A percentile compares a stretch with the other conserved stretches of the same genome.
These are phyloP conservation scores for Drosophila bunnanda DNA, from an alignment of 2,888 invertebrate genomes.

Conservation along the genomic window DNA sequence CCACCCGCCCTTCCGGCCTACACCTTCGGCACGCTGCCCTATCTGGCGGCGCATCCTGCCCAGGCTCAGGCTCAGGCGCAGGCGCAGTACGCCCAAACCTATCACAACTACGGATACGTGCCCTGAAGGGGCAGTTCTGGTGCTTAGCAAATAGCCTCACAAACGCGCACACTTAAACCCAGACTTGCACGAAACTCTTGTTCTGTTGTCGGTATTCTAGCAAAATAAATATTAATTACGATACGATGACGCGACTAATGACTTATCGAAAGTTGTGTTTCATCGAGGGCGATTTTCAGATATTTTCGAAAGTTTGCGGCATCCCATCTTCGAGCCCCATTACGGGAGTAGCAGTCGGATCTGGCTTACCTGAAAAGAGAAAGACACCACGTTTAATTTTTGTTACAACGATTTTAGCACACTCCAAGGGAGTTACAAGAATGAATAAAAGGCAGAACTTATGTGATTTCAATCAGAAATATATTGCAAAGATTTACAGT, in stretches of 20 bases:
- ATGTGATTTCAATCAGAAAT: slow-evolving; percentile 2
- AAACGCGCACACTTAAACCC: slow-evolving; percentile 14
- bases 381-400: slow-evolving; percentile 5
- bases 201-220: slow-evolving; percentile 57
- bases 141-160: slow-evolving; percentile 34
- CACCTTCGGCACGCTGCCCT: slow-evolving; percentile 80
- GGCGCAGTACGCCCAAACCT: slow-evolving; percentile 78
- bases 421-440: slow-evolving; percentile 17
- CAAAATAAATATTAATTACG: slow-evolving; percentile 52
- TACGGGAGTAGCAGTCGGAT: neutral
- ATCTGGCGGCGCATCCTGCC: slow-evolving; percentile 73
- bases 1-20: slow-evolving; percentile 78
- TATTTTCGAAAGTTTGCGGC: slow-evolving; percentile 22
- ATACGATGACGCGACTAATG: slow-evolving; percentile 10
- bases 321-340: slow-evolving; percentile 4
- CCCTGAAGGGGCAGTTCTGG: slow-evolving; percentile 57
- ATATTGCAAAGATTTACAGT: slow-evolving; percentile 54
- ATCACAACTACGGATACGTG: slow-evolving; percentile 82
- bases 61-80: slow-evolving; percentile 76
- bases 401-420: slow-evolving; percentile 10
- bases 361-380: slow-evolving; percentile 41
- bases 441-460: neutral
- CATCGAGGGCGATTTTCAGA: slow-evolving; percentile 9
- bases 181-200: slow-evolving; percentile 39
- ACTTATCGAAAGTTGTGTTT: slow-evolving; percentile 26